Conservation (phyloP, 2,888 invertebrate species). For the Orchesellides sinensis region DNA sequence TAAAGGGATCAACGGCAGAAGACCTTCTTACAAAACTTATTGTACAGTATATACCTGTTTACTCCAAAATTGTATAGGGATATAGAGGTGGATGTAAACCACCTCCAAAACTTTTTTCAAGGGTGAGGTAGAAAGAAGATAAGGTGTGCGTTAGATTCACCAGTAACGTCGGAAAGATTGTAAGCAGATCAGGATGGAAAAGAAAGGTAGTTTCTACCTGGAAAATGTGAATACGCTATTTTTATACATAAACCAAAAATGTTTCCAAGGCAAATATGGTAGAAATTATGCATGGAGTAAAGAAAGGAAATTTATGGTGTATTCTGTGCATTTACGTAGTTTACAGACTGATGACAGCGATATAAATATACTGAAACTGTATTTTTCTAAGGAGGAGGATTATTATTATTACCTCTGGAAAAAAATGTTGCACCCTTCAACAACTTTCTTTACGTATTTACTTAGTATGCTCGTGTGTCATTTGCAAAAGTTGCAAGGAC, state of each 20-base stretch:
- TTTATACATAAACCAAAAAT: no score
- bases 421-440: not conserved
- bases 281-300: conserved; percentile 5
- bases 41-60: no score
- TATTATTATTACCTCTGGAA: not conserved
- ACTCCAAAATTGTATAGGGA: no score
- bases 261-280: conserved; percentile 21
- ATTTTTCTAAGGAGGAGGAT: conserved; percentile 5
- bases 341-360: conserved; percentile 57
- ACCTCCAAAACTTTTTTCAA: no score
- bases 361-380: conserved; percentile 17
- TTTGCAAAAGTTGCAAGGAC: no score
- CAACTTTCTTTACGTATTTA: conserved; percentile 8
- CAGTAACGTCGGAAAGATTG: not conserved
- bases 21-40: conserved; percentile 8
- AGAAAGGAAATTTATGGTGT: conserved; percentile 32
- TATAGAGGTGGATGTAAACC: no score
- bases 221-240: not conserved
- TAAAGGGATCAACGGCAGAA: conserved; percentile 26
- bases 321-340: conserved; percentile 18
- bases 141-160: not conserved
- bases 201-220: not conserved
- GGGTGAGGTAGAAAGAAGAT: no score
- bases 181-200: not conserved
- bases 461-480: not conserved